These are phyloP conservation scores for Heliothis subflexa DNA, from an alignment of 1,140 invertebrate species.

Conservation along the genomic window DNA sequence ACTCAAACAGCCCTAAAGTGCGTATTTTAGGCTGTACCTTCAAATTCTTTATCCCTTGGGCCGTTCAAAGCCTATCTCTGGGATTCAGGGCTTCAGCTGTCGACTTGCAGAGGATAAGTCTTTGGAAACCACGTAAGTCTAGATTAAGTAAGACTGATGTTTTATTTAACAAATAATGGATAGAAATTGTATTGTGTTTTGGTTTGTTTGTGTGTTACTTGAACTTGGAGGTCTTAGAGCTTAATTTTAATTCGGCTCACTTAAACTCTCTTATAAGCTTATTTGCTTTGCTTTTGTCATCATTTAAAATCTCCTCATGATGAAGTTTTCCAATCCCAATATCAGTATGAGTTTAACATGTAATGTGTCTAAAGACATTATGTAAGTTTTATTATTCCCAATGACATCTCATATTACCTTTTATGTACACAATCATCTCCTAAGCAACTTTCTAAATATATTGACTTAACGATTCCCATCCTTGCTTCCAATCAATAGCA, in stretches of 20 bases:
- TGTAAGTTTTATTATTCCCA: no score
- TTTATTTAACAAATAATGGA: background rate
- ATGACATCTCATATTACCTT: background rate
- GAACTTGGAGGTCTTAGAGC: no score
- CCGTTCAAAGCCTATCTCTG: background rate
- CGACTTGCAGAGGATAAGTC: background rate
- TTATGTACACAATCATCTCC: background rate
- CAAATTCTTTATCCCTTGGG: constrained; percentile 5
- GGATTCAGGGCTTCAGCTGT: constrained; percentile 13
- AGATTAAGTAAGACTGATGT: constrained; percentile 14
- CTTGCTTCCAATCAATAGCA: constrained; percentile 37
- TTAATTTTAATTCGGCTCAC: no score
- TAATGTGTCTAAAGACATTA: no score
- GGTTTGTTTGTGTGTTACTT: background rate
- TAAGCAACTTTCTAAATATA: constrained; percentile 33
- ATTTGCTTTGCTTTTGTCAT: no score
- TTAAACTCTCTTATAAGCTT: no score
- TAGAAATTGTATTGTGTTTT: background rate
- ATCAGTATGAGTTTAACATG: no score
- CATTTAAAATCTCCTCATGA: no score
- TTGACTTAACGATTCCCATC: constrained; percentile 13
- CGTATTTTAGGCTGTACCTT: constrained; percentile 12
- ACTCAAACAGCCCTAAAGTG: constrained; percentile 8
- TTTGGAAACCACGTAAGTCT: constrained; percentile 9
- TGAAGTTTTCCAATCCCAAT: no score